phyloP scores from a whole-genome alignment of 2,797 vertebrate genomes.

The Triplophysa yarkandensis region DNA sequence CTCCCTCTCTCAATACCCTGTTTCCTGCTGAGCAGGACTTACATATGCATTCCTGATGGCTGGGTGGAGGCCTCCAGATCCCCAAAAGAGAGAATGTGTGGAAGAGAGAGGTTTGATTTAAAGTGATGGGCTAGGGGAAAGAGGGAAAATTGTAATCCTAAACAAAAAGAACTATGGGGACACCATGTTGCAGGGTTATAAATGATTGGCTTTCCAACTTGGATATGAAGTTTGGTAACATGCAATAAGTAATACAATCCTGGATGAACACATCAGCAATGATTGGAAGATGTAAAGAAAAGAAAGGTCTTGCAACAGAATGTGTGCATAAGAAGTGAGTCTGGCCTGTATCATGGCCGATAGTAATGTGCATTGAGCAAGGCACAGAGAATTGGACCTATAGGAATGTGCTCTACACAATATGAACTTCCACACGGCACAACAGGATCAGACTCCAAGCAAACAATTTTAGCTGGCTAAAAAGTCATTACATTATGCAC shows the following conservation, averaged over 20 bases:
- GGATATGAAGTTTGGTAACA: background rate
- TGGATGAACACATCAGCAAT: background rate
- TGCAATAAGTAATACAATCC: background rate
- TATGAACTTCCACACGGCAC: conserved; percentile 16
- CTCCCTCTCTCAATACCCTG: conserved; percentile 18
- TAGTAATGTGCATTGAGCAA: background rate
- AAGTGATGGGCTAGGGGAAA: background rate
- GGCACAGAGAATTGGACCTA: background rate
- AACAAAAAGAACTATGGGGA: background rate
- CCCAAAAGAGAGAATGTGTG: background rate
- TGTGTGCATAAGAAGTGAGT: conserved; percentile 32
- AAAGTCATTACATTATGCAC: conserved; percentile 11
- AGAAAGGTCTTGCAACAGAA: conserved; percentile 8
- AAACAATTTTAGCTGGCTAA: conserved; percentile 27
- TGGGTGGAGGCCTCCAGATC: conserved; percentile 20
- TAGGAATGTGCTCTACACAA: conserved; percentile 30
- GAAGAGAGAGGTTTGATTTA: conserved; percentile 27
- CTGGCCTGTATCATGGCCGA: conserved; percentile 35
- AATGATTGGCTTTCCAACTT: background rate
- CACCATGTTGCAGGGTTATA: background rate
- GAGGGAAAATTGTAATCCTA: background rate
- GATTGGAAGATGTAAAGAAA: conserved; percentile 1
- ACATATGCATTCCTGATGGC: conserved; percentile 43
- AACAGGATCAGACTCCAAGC: conserved; percentile 16
- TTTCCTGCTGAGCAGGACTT: conserved; percentile 23